phyloP scores from a whole-genome alignment of 1,140 invertebrate species.

The Potamilus streckersoni region DNA sequence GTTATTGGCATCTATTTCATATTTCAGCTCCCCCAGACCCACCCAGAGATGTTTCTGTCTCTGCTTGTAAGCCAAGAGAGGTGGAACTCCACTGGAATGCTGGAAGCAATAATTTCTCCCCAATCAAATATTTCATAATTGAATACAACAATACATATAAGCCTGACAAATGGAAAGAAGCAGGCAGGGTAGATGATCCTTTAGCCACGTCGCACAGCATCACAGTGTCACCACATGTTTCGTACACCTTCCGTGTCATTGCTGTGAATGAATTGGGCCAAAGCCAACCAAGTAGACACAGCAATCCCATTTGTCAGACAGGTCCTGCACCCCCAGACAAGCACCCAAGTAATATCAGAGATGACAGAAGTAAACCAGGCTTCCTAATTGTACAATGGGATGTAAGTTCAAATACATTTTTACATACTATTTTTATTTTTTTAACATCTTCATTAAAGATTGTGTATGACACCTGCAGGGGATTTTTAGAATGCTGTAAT shows the following conservation, averaged over 20 bases:
- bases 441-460: no score
- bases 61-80: constrained; percentile 70
- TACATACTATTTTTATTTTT: no score
- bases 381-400: constrained; percentile 35
- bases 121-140: constrained; percentile 89
- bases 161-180: constrained; percentile 84
- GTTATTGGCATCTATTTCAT: constrained; percentile 24
- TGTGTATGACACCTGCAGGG: no score
- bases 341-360: constrained; percentile 20
- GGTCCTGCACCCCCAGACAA: constrained; percentile 15
- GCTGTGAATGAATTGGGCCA: constrained; percentile 27
- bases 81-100: constrained; percentile 79
- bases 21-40: constrained; percentile 89
- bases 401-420: constrained; percentile 17
- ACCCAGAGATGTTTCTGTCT: constrained; percentile 74
- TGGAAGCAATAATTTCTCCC: constrained; percentile 87
- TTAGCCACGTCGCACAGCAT: constrained; percentile 16
- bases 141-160: constrained; percentile 95
- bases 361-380: constrained; percentile 20
- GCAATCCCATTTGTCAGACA: constrained; percentile 15
- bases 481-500: no score
- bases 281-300: constrained; percentile 27
- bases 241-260: constrained; percentile 34
- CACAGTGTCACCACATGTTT: constrained; percentile 31
- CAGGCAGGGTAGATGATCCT: not conserved